Evolutionary conservation across 2,888 invertebrate genomes (phyloP), one percentile per base, ranked within the genome.

Genomic region (Macrostomum cliftonense): DNA sequence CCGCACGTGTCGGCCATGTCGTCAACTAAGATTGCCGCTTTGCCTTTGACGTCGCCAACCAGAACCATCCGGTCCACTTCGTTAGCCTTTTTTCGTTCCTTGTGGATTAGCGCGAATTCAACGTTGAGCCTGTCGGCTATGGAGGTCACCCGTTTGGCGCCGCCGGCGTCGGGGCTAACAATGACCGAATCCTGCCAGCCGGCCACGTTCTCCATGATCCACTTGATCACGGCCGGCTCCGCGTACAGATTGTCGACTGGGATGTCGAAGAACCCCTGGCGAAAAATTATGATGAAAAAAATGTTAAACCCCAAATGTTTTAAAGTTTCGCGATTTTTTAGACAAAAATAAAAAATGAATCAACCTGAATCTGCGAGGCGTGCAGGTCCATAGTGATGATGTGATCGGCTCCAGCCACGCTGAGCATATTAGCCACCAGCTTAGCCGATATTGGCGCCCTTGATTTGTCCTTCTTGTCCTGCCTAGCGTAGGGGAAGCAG

Each of bases 1-100:
- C 88, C 89, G 66, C 88, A 89, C 21, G 89, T 89, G 63, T 91
- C 89, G 0, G 89, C 89, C 89, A 91, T 89, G 63, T 91, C 91
- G 64, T 91, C 91, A 1, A 91, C 88, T 64, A 91, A 73, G 58
- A 91, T 89, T 43, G 89, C 88, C 37, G 85, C 81, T 59, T 83
- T 76, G 64, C 85, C 85, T 63, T 82, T 85, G 0, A 91, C 91
- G 69, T 89, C 88, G 57, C 91, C 91, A 11, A 91, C 89, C 47
- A 91, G 73, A 5, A 89, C 88, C 91, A 91, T 91, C 20, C 86
- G 83, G 2, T 88, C 87, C 0, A 91, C 88, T 73, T 91, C 89
- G 68, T 89, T 91, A 0, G 88, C 88, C 67, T 87, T 85, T 72
- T 87, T 88, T 48, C 91, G 75, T 67, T 91, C 89, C 70, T 91